Evolutionary conservation across 2,888 invertebrate genomes (phyloP).

Genomic region (Nomada ferruginata): DNA sequence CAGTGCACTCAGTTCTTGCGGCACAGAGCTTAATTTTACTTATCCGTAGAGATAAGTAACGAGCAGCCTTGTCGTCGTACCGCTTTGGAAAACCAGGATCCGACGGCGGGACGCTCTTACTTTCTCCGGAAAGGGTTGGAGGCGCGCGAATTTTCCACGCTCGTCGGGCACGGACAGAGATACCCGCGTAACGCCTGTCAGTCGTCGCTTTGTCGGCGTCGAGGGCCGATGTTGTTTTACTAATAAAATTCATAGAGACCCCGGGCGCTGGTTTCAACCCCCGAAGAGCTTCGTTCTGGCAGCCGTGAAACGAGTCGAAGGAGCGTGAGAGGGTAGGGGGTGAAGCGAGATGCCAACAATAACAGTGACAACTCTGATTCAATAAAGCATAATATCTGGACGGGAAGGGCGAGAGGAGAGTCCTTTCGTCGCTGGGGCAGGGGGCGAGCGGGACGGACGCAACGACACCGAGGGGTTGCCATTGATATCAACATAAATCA

Average conservation of each 20-base stretch:
- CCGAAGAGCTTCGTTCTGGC: slow-evolving; percentile 41
- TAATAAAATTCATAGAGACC: slow-evolving; percentile 79
- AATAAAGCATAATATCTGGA: slow-evolving; percentile 83
- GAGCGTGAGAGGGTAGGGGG: slow-evolving; percentile 25
- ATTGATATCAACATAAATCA: slow-evolving; percentile 84
- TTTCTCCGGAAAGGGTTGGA: slow-evolving; percentile 33
- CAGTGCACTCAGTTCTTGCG: slow-evolving; percentile 47
- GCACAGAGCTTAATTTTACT: slow-evolving; percentile 51
- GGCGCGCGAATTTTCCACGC: slow-evolving; percentile 70
- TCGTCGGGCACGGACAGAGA: slow-evolving; percentile 57
- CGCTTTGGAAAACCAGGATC: slow-evolving; percentile 65
- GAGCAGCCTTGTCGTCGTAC: slow-evolving; percentile 50
- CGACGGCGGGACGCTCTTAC: slow-evolving; percentile 58
- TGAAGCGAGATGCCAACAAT: slow-evolving; percentile 76
- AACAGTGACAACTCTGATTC: slow-evolving; percentile 81
- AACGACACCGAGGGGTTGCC: slow-evolving; percentile 76
- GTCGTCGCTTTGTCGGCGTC: slow-evolving; percentile 70
- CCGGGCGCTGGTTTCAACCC: slow-evolving; percentile 63
- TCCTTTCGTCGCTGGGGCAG: slow-evolving; percentile 48
- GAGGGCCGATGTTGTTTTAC: slow-evolving; percentile 74
- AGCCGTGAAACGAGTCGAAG: slow-evolving; percentile 66
- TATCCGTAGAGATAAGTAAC: slow-evolving; percentile 43
- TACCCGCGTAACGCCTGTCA: slow-evolving; percentile 69
- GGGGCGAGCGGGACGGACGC: slow-evolving; percentile 52
- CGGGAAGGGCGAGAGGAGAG: slow-evolving; percentile 66